Base-by-base conservation (phyloP, 1,140 invertebrate species). In the Neodiprion fabricii region DNA sequence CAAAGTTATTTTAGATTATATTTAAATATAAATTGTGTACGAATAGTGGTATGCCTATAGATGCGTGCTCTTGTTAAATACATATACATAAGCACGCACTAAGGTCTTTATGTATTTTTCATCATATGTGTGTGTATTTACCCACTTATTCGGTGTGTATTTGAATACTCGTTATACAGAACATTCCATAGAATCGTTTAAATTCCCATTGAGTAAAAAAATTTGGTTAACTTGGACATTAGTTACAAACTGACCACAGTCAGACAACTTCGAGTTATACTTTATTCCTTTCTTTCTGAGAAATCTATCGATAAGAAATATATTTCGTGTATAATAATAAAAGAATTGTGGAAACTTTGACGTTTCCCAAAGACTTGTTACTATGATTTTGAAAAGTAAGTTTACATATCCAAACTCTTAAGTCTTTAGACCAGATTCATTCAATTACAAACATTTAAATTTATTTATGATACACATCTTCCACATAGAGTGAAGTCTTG, bases 161-260 rank as follows among this genome's bases (percentile, higher is more conserved):
- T 61, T 61, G 11, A 61, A 61, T 61, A 61, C 53, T 17, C n/a
- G 53, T 61, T 61, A 61, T 61, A 61, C 3, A 61, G 53, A 61
- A 61, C 53, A 61, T 61, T 17, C 53, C 53, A 61, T 17, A 61
- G 53, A 14, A 61, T 61, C n/a, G 53, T 61, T 61, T 61, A 61
- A 61, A 9, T 61, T 61, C 5, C 53, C 9, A 61, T 4, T 17
- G n/a, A 61, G n/a, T 61, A 61, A 61, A 5, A 61, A 17, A 61
- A 14, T 61, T 61, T 61, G 11, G 11, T 61, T 61, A 5, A 61
- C n/a, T 12, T 61, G n/a, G 53, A 9, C 53, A 12, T 61, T 5
- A 61, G 5, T 17, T 61, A 61, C 9, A 61, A 61, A 14, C 11
- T 61, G 53, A 9, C n/a, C 11, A 61, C 4, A 61, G 53, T 61